Conservation (phyloP, 2,113 vertebrate species). For the Carassius gibelio region DNA sequence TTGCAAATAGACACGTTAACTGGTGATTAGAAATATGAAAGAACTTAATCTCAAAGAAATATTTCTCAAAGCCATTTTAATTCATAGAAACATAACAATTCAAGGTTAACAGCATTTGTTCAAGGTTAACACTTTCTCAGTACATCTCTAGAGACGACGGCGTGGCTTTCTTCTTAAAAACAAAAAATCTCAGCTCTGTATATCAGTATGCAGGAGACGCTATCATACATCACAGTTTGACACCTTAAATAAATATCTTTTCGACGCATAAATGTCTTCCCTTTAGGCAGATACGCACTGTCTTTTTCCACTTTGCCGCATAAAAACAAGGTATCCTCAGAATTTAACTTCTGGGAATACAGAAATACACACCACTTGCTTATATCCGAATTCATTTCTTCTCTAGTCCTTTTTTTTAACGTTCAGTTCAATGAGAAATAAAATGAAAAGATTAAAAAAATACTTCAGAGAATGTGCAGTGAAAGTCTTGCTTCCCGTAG, state of each 20-base stretch:
- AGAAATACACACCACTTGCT: constrained; percentile 25
- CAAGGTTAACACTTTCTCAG: constrained; percentile 24
- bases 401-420: constrained; percentile 9
- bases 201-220: constrained; percentile 49
- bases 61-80: constrained; percentile 55
- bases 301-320: neutral
- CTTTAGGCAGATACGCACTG: constrained; percentile 24
- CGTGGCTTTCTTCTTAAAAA: constrained; percentile 51
- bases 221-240: constrained; percentile 53
- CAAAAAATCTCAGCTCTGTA: constrained; percentile 36
- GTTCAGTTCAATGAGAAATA: constrained; percentile 3
- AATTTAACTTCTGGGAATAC: constrained; percentile 16
- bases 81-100: constrained; percentile 36
- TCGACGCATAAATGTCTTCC: constrained; percentile 45
- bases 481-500: constrained; percentile 15
- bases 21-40: neutral
- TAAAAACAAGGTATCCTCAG: constrained; percentile 35
- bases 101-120: constrained; percentile 29
- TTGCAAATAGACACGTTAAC: neutral
- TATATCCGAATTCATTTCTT: neutral
- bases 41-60: constrained; percentile 20
- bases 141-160: constrained; percentile 27
- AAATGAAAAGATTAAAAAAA: constrained; percentile 13
- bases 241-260: constrained; percentile 49
- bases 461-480: constrained; percentile 34